Evolutionary conservation across 2,888 invertebrate genomes (phyloP), one percentile per base, ranked within the genome.

Genomic region (Odontocolon sp.): DNA sequence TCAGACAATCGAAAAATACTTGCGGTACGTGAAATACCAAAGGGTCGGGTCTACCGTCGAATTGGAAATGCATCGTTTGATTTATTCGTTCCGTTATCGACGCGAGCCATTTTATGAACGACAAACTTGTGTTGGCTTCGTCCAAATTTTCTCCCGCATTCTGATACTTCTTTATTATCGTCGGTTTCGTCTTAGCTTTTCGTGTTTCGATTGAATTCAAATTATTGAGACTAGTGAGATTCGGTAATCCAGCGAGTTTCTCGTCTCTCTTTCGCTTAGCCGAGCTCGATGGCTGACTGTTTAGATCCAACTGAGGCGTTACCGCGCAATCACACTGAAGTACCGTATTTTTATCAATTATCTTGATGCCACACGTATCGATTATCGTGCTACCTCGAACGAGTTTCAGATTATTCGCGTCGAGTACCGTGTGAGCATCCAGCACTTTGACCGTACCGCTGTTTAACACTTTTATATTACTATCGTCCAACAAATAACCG

Each of bases 81-180:
- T 96, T 96, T 63, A 96, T 94, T 21, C 94, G 91, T 87, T 96
- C 96, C 6, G 95, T 95, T 9, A 95, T 94, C 84, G 95, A 94
- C 1, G 94, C 93, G 47, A 96, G 90, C 96, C 96, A 96, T 56
- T 93, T 92, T 6, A 93, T 90, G 88, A 95, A 96, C 5, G 89
- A 87, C 77, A 93, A 88, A 54, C 87, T 90, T 0, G 90, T 86
- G 31, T 80, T 87, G 3, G 83, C 72, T 64, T 90, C 91, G 42
- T 91, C 89, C 9, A 89, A 75, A 57, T 85, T 87, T 45, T 88
- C 88, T 38, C 80, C 82, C 3, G 80, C 78, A 59, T 84, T 85
- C 56, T 87, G 85, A 81, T 86, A 88, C 67, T 87, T 89, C 74
- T 87, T 90, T 3, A 84, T 69, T 36, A 86, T 83, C 8, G 86